These are phyloP conservation scores for Dexiosoma caninum DNA, from an alignment of 2,888 invertebrate genomes.

Conservation along the genomic window DNA sequence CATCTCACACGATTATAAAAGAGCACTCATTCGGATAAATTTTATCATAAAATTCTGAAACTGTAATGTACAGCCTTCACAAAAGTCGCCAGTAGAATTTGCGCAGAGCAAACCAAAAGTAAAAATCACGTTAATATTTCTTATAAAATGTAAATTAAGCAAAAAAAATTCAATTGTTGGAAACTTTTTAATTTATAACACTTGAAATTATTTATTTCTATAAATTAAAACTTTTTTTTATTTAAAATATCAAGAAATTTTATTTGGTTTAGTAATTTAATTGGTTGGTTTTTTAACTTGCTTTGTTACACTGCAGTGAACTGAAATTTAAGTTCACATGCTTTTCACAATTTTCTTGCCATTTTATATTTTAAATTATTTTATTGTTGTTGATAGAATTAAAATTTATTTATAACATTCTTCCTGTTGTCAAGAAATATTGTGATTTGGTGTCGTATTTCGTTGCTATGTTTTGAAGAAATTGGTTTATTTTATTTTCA, in stretches of 20 bases:
- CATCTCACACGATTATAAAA: too few relatives aligned
- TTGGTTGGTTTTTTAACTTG: slow-evolving; percentile 1
- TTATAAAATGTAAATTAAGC: too few relatives aligned
- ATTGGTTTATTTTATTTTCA: slow-evolving; percentile 4
- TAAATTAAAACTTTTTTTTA: background rate
- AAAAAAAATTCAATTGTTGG: background rate
- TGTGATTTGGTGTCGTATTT: slow-evolving; percentile 22
- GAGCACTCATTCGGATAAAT: too few relatives aligned
- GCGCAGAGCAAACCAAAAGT: background rate
- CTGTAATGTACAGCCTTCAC: slow-evolving; percentile 34
- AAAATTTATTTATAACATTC: slow-evolving; percentile 24
- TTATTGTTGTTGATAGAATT: background rate
- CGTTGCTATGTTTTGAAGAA: slow-evolving; percentile 43
- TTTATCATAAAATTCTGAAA: too few relatives aligned
- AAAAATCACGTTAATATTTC: background rate
- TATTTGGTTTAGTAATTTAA: too few relatives aligned
- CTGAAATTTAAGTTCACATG: slow-evolving; percentile 42
- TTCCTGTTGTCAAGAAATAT: slow-evolving; percentile 13
- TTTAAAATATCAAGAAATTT: too few relatives aligned
- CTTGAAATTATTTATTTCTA: slow-evolving; percentile 32
- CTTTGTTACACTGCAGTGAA: slow-evolving; percentile 50
- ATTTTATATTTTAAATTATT: background rate
- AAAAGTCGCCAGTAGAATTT: slow-evolving; percentile 10
- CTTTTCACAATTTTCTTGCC: slow-evolving; percentile 35
- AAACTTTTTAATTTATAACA: background rate